A percentile compares a stretch with the other conserved stretches of the same genome.
phyloP scores from a whole-genome alignment of 2,113 vertebrate genomes.

The Heterochromis multidens region DNA sequence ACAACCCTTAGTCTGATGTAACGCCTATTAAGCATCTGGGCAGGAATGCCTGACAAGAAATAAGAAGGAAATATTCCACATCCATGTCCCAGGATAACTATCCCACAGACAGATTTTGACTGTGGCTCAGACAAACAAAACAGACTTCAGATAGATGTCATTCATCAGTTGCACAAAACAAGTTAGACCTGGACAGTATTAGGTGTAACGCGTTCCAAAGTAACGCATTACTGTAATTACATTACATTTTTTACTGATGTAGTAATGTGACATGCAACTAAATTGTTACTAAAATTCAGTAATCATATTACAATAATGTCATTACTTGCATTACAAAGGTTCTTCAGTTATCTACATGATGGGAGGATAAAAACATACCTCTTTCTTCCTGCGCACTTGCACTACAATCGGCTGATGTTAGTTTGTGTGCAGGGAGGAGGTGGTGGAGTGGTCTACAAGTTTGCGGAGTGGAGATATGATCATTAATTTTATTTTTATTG shows the following conservation, averaged over 20 bases:
- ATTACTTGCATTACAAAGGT: no score
- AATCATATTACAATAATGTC: no score
- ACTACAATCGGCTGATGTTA: not conserved
- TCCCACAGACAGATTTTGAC: not conserved
- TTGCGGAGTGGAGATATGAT: not conserved
- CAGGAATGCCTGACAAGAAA: not conserved
- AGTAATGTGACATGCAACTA: not conserved
- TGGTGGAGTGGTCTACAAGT: not conserved
- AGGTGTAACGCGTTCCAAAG: not conserved
- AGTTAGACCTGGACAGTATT: no score
- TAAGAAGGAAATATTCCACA: not conserved
- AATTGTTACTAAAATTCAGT: not conserved
- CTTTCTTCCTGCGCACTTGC: not conserved
- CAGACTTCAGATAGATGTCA: not conserved
- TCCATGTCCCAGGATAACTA: not conserved
- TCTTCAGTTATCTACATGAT: no score
- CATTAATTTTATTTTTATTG: not conserved
- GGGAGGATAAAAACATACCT: no score
- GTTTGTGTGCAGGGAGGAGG: not conserved
- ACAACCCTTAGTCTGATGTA: constrained; percentile 55
- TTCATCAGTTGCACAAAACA: not conserved
- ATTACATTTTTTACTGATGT: not conserved
- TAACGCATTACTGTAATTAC: not conserved
- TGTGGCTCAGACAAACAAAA: not conserved
- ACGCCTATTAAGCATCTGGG: constrained; percentile 19